phyloP scores from a whole-genome alignment of 1,140 invertebrate species.

The Lepidurus arcticus region DNA sequence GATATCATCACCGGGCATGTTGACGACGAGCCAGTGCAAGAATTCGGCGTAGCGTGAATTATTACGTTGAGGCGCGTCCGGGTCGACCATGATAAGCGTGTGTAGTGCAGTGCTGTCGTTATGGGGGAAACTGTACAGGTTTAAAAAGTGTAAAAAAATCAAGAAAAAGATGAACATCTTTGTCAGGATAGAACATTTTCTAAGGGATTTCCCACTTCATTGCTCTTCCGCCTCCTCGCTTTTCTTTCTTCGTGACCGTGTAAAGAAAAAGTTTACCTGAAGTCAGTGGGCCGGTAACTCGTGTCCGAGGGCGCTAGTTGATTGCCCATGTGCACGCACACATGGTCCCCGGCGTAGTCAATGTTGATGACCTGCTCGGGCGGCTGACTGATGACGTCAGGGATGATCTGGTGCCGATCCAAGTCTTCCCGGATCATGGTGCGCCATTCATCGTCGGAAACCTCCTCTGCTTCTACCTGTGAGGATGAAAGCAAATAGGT shows the following conservation, averaged over 20 bases:
- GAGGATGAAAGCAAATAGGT: neutral
- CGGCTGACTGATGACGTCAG: constrained; percentile 26
- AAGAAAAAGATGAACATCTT: too few species aligned
- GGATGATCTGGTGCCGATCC: constrained; percentile 27
- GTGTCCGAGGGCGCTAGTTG: constrained; percentile 27
- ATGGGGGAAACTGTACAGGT: constrained; percentile 26
- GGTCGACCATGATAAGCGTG: constrained; percentile 32
- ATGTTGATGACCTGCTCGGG: constrained; percentile 32
- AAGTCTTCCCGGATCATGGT: constrained; percentile 30
- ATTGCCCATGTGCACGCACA: constrained; percentile 34
- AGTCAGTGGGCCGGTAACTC: constrained; percentile 1
- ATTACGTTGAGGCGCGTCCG: constrained; percentile 28
- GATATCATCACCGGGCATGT: constrained; percentile 31
- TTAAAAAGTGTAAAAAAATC: neutral
- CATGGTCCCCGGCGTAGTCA: constrained; percentile 28
- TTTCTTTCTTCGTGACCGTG: neutral
- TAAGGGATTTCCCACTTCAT: neutral
- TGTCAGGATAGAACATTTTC: too few species aligned
- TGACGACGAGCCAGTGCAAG: constrained; percentile 34
- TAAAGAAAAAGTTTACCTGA: neutral
- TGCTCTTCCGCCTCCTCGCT: neutral
- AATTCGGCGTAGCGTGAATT: constrained; percentile 31
- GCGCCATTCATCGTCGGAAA: constrained; percentile 31
- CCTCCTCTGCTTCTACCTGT: constrained; percentile 32
- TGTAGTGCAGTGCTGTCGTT: constrained; percentile 28